Conservation (phyloP, 30 jellyfish, hydroid and myxozoan genomes). For the Pelagia noctiluca region DNA sequence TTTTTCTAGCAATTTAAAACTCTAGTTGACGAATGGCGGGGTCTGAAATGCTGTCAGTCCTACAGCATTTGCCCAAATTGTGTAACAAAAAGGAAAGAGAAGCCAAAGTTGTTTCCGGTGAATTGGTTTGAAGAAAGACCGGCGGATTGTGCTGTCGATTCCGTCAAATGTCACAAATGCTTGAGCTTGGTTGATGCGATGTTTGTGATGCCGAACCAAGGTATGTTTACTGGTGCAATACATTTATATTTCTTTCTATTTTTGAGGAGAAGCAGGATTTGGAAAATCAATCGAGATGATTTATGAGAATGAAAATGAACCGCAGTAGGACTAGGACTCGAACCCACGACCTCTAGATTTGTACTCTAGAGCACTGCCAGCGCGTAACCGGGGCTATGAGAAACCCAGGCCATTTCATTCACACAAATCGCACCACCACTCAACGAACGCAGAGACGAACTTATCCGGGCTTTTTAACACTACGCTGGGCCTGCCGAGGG, state of each 20-base stretch:
- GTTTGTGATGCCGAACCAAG: constrained; percentile 37
- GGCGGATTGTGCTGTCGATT: background rate
- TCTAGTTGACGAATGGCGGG: constrained; percentile 56
- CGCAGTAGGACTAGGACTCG: background rate
- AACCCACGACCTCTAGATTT: too few species aligned
- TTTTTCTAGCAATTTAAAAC: constrained; percentile 37
- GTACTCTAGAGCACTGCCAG: too few species aligned
- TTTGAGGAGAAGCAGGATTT: background rate
- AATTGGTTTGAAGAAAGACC: background rate
- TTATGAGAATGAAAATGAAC: background rate
- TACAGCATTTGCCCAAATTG: constrained; percentile 70
- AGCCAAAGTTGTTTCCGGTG: constrained; percentile 33
- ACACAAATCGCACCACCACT: too few species aligned
- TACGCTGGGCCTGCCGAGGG: too few species aligned
- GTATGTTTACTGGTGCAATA: background rate
- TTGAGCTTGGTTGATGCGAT: background rate
- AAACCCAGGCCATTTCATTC: too few species aligned
- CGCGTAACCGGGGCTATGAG: too few species aligned
- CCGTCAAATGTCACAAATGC: constrained; percentile 28
- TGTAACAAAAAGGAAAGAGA: background rate
- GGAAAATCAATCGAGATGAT: background rate
- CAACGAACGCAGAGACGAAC: too few species aligned
- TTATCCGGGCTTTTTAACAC: too few species aligned
- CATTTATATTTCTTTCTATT: background rate
- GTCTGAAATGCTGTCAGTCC: constrained; percentile 5